phyloP scores from a whole-genome alignment of 2,797 vertebrate species.

The Crocodylus rhombifer region DNA sequence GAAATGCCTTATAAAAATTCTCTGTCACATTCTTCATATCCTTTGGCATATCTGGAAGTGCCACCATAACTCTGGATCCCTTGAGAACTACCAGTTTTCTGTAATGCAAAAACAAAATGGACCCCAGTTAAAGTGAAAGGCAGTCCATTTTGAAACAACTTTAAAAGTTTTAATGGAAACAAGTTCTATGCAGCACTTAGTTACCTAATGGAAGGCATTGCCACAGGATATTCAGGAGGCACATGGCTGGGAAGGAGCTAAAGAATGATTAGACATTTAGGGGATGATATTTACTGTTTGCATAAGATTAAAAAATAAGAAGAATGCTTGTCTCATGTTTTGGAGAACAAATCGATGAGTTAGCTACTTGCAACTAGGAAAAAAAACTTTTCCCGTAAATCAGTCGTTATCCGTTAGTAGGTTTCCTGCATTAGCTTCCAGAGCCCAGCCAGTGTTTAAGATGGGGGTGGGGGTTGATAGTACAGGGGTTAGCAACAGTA shows the following conservation, averaged over 20 bases:
- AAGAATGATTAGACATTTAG: not conserved
- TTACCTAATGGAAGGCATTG: not conserved
- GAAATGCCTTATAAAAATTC: not conserved
- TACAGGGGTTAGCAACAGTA: too few species aligned
- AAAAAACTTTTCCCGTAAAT: not conserved
- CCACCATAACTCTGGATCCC: not conserved
- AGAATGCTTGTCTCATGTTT: fast-evolving
- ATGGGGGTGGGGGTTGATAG: too few species aligned
- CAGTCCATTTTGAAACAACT: not conserved
- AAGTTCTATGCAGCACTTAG: too few species aligned
- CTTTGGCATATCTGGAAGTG: not conserved
- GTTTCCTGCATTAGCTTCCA: not conserved
- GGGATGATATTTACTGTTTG: not conserved
- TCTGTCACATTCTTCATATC: not conserved
- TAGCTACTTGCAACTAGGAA: not conserved
- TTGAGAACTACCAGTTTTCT: fast-evolving
- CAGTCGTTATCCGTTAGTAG: not conserved
- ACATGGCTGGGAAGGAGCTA: not conserved
- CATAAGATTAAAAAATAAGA: not conserved
- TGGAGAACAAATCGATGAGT: not conserved
- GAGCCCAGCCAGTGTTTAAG: not conserved
- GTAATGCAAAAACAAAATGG: not conserved
- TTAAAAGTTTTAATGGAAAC: not conserved
- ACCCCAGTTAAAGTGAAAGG: not conserved
- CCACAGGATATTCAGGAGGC: not conserved